Conservation (phyloP, 2,888 invertebrate species). For the Lasioglossum leucozonium region DNA sequence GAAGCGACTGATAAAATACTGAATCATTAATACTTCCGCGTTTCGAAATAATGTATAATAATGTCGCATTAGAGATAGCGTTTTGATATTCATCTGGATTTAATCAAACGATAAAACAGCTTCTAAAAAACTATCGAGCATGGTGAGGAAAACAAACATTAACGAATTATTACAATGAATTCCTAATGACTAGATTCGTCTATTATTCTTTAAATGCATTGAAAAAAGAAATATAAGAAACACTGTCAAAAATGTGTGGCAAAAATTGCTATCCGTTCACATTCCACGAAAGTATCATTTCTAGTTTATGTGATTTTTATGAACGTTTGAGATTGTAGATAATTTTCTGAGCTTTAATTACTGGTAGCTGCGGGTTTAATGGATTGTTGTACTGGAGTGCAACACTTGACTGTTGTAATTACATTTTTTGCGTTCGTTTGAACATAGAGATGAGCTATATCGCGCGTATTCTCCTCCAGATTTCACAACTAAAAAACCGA, state of each 20-base stretch:
- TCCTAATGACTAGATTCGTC: background rate
- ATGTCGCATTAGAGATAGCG: background rate
- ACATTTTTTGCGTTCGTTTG: background rate
- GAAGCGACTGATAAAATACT: background rate
- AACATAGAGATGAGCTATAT: background rate
- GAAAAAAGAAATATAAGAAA: background rate
- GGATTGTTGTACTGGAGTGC: background rate
- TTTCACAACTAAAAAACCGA: constrained; percentile 7
- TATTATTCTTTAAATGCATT: background rate
- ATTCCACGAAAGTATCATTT: too few species aligned
- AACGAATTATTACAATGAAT: background rate
- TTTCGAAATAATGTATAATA: background rate
- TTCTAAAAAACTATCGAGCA: background rate
- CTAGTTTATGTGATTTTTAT: too few species aligned
- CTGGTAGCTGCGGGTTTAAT: background rate
- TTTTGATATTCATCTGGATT: background rate
- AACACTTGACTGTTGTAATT: background rate
- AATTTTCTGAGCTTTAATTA: background rate
- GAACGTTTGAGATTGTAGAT: background rate
- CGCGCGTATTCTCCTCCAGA: background rate
- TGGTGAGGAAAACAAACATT: background rate
- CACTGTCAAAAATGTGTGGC: background rate
- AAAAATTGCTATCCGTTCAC: background rate
- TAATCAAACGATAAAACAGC: background rate
- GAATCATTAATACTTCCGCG: background rate